Base-by-base conservation (phyloP, 1,140 invertebrate genomes). In the Drosophila grimshawi region DNA sequence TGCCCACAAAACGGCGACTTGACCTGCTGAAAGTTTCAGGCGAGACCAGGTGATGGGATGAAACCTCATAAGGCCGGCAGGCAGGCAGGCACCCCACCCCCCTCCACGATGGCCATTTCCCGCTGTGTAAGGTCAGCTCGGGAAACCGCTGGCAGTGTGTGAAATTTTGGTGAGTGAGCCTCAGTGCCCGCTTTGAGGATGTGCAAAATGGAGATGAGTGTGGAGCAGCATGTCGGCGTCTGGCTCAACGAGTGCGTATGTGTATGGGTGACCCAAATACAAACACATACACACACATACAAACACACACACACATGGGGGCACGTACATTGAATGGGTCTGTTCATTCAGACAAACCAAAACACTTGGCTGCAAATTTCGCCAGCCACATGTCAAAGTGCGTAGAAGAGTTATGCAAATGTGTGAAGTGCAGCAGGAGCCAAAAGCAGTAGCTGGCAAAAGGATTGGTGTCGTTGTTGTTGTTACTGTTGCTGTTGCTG, bases 391-490 rank as follows among this genome's bases (percentile, higher is more conserved):
- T 86, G 85, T 86, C 83, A 86, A 86, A 86, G 83, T 86, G 83
- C 83, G 83, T 86, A 76, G 68, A 76, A 77, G 80, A 88, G 83
- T 86, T 86, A 88, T 86, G 83, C 83, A 86, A 86, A 89, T 86
- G 80, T 69, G 76, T 68, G 69, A 80, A 77, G 72, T 76, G 79
- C 73, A 76, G 52, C n/a, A 32, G 68, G 62, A 69, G 49, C 32
- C 39, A 52, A 39, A 62, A 45, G 10, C 41, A 30, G 80, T n/a
- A 61, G 48, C 59, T 29, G 33, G n/a, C 76, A 62, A 66, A 56
- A 60, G 67, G 51, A 66, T 71, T 56, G 66, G 81, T 76, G 81
- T 78, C 19, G 56, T 66, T 52, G 49, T 35, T 7, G 30, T 56
- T 57, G 37, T 66, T 56, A 41, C 32, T 35, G 30, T 39, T 45